Evolutionary conservation across 2,888 invertebrate genomes (phyloP), one percentile per base, ranked within the genome.

Genomic region (Polietes domitor): DNA sequence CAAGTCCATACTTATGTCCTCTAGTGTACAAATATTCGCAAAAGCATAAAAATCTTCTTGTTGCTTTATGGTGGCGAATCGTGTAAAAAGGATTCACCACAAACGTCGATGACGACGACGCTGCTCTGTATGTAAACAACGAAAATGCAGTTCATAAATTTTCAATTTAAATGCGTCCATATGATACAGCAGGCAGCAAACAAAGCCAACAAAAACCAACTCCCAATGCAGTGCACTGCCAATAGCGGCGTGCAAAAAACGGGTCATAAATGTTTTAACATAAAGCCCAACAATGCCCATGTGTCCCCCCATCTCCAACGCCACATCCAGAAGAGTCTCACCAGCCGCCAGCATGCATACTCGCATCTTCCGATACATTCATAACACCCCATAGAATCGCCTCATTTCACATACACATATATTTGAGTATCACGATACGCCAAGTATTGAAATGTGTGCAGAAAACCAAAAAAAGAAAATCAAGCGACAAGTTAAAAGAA

Each of bases 81-180:
- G 68, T 68, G 68, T 65, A 19, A 41, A n/a, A 37, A 41, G 65
- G 37, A 41, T 68, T 68, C 68, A 24, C 68, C 50, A 63, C 63
- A 63, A 28, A 7, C 63, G 12, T n/a, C 32, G 28, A 32, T 41
- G 26, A 6, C 50, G 50, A 43, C 47, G n/a, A n/a, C n/a, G 21
- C 43, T 32, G 32, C 19, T 21, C 47, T 58, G 47, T 61, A 19
- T 70, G 70, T 65, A 82, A 72, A 82, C 81, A 78, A 47, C 55
- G 37, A 47, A 61, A 77, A 77, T 53, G 26, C 47, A 77, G 74
- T 82, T 77, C 37, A 77, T 74, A 82, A 74, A 77, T 77, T 82
- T 72, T 21, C 37, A 71, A 76, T 72, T 84, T 55, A 77, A 80
- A 61, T 58, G 68, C 71, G 74, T n/a, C n/a, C 47, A 75, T 21